Evolutionary conservation across 2,888 invertebrate species (phyloP), one percentile per base, ranked within the genome.

Genomic region (Ophioninae sp.): DNA sequence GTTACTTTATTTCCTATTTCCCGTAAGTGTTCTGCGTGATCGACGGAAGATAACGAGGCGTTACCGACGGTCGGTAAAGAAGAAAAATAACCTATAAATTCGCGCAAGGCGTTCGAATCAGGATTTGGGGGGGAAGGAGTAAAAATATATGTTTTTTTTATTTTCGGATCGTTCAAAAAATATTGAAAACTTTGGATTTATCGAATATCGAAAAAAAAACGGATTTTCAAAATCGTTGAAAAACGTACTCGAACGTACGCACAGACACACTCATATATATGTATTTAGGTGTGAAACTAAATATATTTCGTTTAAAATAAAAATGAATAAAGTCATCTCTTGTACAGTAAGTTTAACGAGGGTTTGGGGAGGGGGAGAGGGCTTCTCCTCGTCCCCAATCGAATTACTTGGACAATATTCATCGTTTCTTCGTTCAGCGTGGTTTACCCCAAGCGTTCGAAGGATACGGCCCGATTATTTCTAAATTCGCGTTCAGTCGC

Each of bases 401-500:
- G 10, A 39, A 39, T 59, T 73, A 30, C 22, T 8, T 61, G 23
- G 58, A n/a, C 67, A 67, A 22, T 67, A 44, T 44, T 44, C 6
- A 59, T 59, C 22, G 9, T 56, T 72, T 44, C 44, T 8, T 37
- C 39, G 20, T 56, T 83, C 65, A 83, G 71, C 72, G 73, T 37
- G 65, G 67, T 59, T 58, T 22, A 59, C 63, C 68, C 13, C 74
- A 84, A 84, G 69, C 83, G 82, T 82, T 83, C 81, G 72, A 81
- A 71, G 23, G 77, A 68, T 80, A 79, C 72, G 73, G 76, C 65
- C 68, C 72, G 39, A 80, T 81, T 75, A 56, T 71, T 56, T 23
- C 76, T 63, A 61, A 87, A 91, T 91, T 88, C 30, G 51, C 94
- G 93, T 90, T 95, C 30, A 30, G 30, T 30, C 93, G 88, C 94